These are phyloP conservation scores for Caradrina clavipalpis DNA, from an alignment of 2,888 invertebrate genomes.

Conservation along the genomic window DNA sequence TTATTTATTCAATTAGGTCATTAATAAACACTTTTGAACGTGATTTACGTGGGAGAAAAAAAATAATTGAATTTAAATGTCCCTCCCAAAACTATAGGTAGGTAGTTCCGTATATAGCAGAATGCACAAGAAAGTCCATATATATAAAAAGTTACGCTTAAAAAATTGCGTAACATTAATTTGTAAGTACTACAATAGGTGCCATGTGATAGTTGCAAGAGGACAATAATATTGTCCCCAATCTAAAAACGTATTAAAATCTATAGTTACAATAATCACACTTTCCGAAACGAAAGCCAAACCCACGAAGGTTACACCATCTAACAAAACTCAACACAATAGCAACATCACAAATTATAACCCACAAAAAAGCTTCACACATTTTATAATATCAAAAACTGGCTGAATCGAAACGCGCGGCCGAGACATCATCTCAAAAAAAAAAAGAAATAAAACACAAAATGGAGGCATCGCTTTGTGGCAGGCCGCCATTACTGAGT, in stretches of 20 bases:
- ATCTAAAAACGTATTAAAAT: background rate
- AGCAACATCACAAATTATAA: constrained; percentile 49
- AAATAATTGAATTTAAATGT: too few relatives aligned
- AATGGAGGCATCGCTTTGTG: constrained; percentile 85
- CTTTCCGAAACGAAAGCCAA: constrained; percentile 7
- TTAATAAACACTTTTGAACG: too few relatives aligned
- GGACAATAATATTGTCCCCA: too few relatives aligned
- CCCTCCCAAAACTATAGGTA: too few relatives aligned
- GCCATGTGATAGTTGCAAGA: too few relatives aligned
- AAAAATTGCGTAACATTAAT: too few relatives aligned
- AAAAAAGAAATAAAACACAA: constrained; percentile 77
- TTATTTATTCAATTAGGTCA: too few relatives aligned
- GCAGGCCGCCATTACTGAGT: constrained; percentile 83
- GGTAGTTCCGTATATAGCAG: too few relatives aligned
- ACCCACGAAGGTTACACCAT: background rate
- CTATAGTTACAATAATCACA: constrained; percentile 1
- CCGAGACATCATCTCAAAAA: constrained; percentile 72
- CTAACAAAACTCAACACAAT: constrained; percentile 41
- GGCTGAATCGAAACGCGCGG: constrained; percentile 72
- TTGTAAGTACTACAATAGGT: too few relatives aligned
- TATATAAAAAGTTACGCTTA: too few relatives aligned
- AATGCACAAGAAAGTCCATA: too few relatives aligned
- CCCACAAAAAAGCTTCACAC: constrained; percentile 68
- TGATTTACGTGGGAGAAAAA: too few relatives aligned
- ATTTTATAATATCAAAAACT: constrained; percentile 70